Evolutionary conservation across 2,113 vertebrate genomes (phyloP).

Genomic region (Thalassoma bifasciatum): DNA sequence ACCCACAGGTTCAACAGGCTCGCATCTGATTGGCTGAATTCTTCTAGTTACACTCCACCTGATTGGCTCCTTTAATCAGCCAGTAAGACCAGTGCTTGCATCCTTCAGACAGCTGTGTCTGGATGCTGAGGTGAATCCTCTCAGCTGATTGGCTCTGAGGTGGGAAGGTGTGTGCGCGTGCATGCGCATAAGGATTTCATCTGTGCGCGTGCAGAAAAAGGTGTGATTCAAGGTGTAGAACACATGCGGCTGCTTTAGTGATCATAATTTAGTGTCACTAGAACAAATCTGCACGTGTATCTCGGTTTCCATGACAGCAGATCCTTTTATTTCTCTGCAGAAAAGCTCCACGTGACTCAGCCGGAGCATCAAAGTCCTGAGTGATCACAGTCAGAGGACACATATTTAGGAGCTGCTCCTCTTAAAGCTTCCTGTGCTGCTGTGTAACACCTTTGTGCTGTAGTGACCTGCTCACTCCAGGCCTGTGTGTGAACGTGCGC

Average conservation of each 20-base stretch:
- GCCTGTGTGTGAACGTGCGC: slow-evolving; percentile 13
- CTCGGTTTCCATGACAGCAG: slow-evolving; percentile 74
- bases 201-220: neutral
- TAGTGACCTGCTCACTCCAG: neutral
- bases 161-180: slow-evolving; percentile 53
- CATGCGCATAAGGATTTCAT: slow-evolving; percentile 1
- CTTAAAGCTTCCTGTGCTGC: slow-evolving; percentile 22
- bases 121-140: slow-evolving; percentile 7
- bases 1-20: slow-evolving; percentile 46
- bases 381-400: too few relatives aligned
- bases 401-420: too few relatives aligned
- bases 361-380: neutral
- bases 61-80: slow-evolving; percentile 30
- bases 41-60: slow-evolving; percentile 20
- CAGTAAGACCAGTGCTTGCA: slow-evolving; percentile 28
- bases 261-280: neutral
- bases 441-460: slow-evolving; percentile 21
- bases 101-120: slow-evolving; percentile 35
- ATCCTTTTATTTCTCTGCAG: slow-evolving; percentile 36
- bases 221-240: neutral
- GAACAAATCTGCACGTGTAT: slow-evolving; percentile 45
- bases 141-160: slow-evolving; percentile 53
- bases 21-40: slow-evolving; percentile 55
- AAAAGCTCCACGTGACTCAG: slow-evolving; percentile 69
- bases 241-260: neutral